phyloP scores from a whole-genome alignment of 2,888 invertebrate species.

The Epistrophe grossulariae region DNA sequence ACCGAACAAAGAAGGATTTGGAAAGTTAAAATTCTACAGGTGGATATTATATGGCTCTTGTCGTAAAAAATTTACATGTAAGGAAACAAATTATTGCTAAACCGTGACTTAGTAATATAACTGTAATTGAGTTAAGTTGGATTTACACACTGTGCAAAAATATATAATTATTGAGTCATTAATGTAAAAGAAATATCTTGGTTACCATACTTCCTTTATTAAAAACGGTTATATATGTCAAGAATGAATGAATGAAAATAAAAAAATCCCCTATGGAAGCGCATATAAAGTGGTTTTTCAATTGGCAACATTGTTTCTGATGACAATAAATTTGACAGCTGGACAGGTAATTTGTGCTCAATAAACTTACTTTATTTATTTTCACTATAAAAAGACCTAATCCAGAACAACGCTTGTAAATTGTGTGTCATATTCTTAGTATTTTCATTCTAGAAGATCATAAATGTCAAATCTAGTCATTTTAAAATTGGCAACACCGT shows the following conservation, averaged over 20 bases:
- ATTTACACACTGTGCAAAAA: background rate
- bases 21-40: background rate
- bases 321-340: too few relatives aligned
- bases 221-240: background rate
- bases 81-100: background rate
- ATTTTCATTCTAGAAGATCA: too few relatives aligned
- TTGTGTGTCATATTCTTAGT: too few relatives aligned
- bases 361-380: too few relatives aligned
- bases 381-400: too few relatives aligned
- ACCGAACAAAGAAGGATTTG: background rate
- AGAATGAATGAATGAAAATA: background rate
- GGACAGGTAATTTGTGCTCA: too few relatives aligned
- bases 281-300: too few relatives aligned
- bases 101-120: background rate
- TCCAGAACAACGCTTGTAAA: too few relatives aligned
- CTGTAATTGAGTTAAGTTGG: background rate
- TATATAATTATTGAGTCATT: background rate
- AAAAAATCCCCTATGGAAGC: too few relatives aligned
- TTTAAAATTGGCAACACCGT: too few relatives aligned
- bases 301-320: too few relatives aligned
- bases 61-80: background rate
- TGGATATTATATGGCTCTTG: background rate
- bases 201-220: background rate
- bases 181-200: background rate
- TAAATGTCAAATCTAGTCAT: too few relatives aligned